phyloP scores from a whole-genome alignment of 2,888 invertebrate genomes.

The Tenthredo scrophulariae region DNA sequence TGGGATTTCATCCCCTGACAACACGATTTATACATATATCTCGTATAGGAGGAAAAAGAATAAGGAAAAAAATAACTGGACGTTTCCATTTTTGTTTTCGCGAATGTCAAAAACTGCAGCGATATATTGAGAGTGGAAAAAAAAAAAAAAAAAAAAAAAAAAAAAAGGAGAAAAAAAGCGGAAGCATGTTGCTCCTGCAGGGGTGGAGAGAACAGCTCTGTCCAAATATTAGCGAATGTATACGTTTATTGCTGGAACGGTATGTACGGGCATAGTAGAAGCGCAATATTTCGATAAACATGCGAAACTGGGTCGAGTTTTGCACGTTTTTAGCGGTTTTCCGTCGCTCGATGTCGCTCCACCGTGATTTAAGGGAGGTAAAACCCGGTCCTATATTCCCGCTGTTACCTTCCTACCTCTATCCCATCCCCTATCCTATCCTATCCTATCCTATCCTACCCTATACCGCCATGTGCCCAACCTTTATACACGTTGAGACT shows the following conservation, averaged over 20 bases:
- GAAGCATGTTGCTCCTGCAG: neutral
- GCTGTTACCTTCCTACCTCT: neutral
- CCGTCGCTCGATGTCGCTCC: conserved; percentile 39
- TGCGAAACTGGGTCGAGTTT: conserved; percentile 51
- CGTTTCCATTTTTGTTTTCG: too few relatives aligned
- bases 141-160: neutral
- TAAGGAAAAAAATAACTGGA: neutral
- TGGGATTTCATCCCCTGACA: neutral
- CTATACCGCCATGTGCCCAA: neutral
- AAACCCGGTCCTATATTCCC: conserved; percentile 38
- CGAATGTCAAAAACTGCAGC: neutral
- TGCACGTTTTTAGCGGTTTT: conserved; percentile 50
- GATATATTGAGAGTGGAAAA: neutral
- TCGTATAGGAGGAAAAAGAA: too few relatives aligned
- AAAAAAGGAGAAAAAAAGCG: neutral
- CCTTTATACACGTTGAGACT: neutral
- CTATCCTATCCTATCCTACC: neutral
- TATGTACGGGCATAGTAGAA: neutral
- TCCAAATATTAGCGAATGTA: conserved; percentile 29
- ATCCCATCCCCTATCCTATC: neutral
- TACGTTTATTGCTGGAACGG: conserved; percentile 15
- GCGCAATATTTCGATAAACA: conserved; percentile 52
- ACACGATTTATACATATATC: too few relatives aligned
- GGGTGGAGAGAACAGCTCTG: conserved; percentile 1
- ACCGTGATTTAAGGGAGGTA: conserved; percentile 49